Evolutionary conservation across 2,113 vertebrate species (phyloP).

Genomic region (Gallinago jamesoni): DNA sequence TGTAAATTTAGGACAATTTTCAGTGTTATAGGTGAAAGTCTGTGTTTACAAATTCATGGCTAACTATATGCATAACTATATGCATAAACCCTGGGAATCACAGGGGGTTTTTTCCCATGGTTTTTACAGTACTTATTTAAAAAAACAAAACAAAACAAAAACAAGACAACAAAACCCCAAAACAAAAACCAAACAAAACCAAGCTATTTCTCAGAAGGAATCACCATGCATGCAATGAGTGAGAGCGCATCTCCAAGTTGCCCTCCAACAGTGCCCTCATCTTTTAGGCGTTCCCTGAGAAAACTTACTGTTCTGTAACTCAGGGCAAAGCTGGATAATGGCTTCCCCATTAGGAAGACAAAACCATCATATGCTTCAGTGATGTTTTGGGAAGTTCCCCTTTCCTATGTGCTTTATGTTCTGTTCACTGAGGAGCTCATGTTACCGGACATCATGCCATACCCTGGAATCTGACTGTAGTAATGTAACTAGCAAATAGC

Average conservation of each 20-base stretch:
- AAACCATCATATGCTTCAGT: background rate
- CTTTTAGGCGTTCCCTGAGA: background rate
- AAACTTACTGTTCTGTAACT: background rate
- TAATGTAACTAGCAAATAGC: background rate
- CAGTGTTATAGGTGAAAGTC: background rate
- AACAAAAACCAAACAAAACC: too few species aligned
- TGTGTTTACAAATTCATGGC: background rate
- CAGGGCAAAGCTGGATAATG: background rate
- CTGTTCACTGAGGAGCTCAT: background rate
- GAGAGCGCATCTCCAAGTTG: background rate
- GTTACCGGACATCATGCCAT: background rate
- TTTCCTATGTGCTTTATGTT: background rate
- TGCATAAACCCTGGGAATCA: background rate
- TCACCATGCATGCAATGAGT: background rate
- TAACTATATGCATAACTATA: background rate
- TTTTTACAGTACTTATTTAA: background rate
- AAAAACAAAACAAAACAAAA: background rate
- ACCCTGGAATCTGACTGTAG: background rate
- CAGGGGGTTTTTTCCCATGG: accelerated
- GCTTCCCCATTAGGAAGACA: background rate
- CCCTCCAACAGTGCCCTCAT: background rate
- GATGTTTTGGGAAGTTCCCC: background rate
- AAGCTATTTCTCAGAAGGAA: background rate
- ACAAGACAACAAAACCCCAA: background rate
- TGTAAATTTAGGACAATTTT: background rate